These are phyloP conservation scores for Clunio marinus DNA, from an alignment of 2,888 invertebrate species.

Conservation along the genomic window DNA sequence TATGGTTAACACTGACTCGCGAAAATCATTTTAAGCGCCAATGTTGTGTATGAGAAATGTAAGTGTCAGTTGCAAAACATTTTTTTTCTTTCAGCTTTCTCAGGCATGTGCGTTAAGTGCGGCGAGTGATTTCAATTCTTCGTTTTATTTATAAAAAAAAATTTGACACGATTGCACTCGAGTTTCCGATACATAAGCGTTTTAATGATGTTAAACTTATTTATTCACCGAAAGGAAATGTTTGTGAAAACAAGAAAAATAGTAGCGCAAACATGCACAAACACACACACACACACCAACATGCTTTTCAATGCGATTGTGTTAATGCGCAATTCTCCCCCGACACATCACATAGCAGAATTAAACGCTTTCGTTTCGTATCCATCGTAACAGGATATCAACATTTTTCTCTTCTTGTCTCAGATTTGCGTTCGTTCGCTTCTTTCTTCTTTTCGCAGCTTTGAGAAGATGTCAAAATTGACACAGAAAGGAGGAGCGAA, in stretches of 20 bases:
- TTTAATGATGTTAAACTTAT: neutral
- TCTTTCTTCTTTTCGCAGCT: neutral
- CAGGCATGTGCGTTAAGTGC: constrained; percentile 11
- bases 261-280: too few species aligned
- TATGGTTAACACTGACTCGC: neutral
- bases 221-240: neutral
- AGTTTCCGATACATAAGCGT: neutral
- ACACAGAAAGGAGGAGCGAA: constrained; percentile 31
- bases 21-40: neutral
- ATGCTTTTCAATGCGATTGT: too few species aligned
- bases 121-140: constrained; percentile 3
- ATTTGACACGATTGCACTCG: neutral
- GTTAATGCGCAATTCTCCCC: neutral
- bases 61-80: neutral
- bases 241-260: too few species aligned
- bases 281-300: neutral
- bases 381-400: constrained; percentile 10
- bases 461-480: constrained; percentile 24
- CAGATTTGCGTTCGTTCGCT: neutral
- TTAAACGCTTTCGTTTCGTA: neutral
- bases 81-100: constrained; percentile 8
- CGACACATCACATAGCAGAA: neutral
- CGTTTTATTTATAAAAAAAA: neutral
- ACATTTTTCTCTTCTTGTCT: neutral
- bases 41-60: neutral